Evolutionary conservation across 2,113 vertebrate species (phyloP), one percentile per base, ranked within the genome.

Genomic region (Rhizomys pruinosus): DNA sequence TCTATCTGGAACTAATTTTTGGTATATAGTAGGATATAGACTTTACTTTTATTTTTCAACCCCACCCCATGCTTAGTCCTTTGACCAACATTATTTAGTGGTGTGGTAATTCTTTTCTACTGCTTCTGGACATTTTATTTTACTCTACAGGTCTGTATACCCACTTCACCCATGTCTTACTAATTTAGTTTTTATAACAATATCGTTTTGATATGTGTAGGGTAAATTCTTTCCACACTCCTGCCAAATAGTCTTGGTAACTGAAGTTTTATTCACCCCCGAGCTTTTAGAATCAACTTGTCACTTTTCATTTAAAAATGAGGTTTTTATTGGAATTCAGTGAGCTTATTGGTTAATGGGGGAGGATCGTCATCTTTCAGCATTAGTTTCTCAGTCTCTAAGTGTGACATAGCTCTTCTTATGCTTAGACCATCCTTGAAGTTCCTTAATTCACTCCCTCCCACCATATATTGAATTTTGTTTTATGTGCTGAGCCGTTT

Each of bases 1-100:
- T 92, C 66, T 20, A 72, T 52, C 66, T 91, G 20, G 66, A 76
- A 68, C 80, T 86, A 55, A 64, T 87, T 95, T 94, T 91, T 94
- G 32, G 32, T 39, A 7, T 69, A 32, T 34, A 64, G 25, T 73
- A 34, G 84, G 79, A 91, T 63, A 44, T 68, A 68, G 39, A 52
- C 19, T 90, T 52, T 82, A 57, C 64, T 78, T 87, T 66, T 71
- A n/a, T 66, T 71, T 55, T 8, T 64, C 66, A 63, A 37, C 0
- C 32, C 13, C 1, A 1, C 12, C 27, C 39, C 1, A 7, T 5
- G 19, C 16, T 64, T 82, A 32, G n/a, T 92, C 19, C 25, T 86
- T 93, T 80, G 59, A 42, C 61, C 39, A 79, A 39, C 12, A 76
- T 13, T 17, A 29, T 91, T 89, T 73, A 47, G 13, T 32, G 19